Evolutionary conservation across 2,888 invertebrate species (phyloP).

Genomic region (Prenolepis imparis): DNA sequence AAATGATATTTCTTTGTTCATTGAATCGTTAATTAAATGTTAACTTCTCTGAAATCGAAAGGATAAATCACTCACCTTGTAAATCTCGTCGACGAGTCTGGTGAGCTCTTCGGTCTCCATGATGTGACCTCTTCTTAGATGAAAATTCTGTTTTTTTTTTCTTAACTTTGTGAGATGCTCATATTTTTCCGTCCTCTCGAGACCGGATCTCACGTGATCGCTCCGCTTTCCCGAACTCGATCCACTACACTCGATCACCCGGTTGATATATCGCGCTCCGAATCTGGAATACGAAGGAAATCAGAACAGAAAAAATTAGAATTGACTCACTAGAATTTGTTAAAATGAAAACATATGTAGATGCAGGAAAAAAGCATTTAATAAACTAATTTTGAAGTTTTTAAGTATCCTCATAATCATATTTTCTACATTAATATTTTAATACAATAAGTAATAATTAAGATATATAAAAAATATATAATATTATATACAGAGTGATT

Average conservation of each 20-base stretch:
- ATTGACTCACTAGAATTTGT: background rate
- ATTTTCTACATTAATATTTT: background rate
- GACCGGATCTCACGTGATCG: slow-evolving; percentile 78
- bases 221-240: slow-evolving; percentile 78
- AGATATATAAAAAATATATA: background rate
- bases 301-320: slow-evolving; percentile 6
- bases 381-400: background rate
- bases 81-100: slow-evolving; percentile 96
- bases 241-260: slow-evolving; percentile 28
- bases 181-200: slow-evolving; percentile 80
- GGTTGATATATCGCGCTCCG: slow-evolving; percentile 25
- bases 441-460: background rate
- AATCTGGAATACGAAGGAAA: slow-evolving; percentile 61
- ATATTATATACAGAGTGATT: too few relatives aligned
- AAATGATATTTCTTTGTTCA: background rate
- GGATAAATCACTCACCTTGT: slow-evolving; percentile 89
- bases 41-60: too few relatives aligned
- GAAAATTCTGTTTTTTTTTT: slow-evolving; percentile 71
- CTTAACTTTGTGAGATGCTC: slow-evolving; percentile 81
- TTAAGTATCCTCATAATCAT: background rate
- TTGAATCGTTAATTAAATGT: background rate
- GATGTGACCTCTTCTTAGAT: slow-evolving; percentile 73
- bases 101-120: slow-evolving; percentile 96
- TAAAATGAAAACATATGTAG: background rate
- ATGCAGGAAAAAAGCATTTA: background rate